Base-by-base conservation (phyloP, 2,888 invertebrate genomes). In the Zelleria hepariella region DNA sequence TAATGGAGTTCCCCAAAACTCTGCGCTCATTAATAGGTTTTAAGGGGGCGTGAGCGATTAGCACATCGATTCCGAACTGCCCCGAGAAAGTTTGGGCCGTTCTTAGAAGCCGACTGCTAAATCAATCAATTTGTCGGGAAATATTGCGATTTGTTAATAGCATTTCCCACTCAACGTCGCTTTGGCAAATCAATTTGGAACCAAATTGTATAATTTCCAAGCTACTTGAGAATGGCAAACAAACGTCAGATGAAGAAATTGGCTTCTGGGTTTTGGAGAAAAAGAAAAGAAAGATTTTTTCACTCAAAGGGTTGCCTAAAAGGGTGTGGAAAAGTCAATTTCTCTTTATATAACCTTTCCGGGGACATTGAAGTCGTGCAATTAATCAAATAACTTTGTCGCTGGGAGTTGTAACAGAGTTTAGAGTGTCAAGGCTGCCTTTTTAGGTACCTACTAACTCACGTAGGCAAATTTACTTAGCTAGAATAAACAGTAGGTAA, bases 361-460 rank as follows among this genome's bases (percentile, higher is more conserved):
- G 49, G 42, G 51, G 56, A 58, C 58, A n/a, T 18, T 54, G 54
- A 56, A 53, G 47, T 27, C 24, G 21, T 6, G 24, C 47, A 42
- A 61, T 61, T 58, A 61, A 61, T 61, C 58, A 61, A 58, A 61
- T 56, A 61, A 59, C 57, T 61, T 59, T 57, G 49, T 24, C 26
- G n/a, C 26, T 10, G 27, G 20, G 5, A 15, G 10, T 42, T 42
- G 15, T 42, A 15, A 42, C 15, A 42, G 32, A 42, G 32, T 42
- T 42, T 42, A 42, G 15, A 42, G 32, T 42, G 15, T 15, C 15
- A 4, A 42, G 32, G 32, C 32, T n/a, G n/a, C n/a, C n/a, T n/a
- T n/a, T n/a, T n/a, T n/a, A n/a, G n/a, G n/a, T n/a, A n/a, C n/a
- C n/a, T n/a, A n/a, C n/a, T n/a, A n/a, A 42, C 32, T 1, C 32